These are phyloP conservation scores for Aleiodes alternator DNA, from an alignment of 2,888 invertebrate genomes.

Conservation along the genomic window DNA sequence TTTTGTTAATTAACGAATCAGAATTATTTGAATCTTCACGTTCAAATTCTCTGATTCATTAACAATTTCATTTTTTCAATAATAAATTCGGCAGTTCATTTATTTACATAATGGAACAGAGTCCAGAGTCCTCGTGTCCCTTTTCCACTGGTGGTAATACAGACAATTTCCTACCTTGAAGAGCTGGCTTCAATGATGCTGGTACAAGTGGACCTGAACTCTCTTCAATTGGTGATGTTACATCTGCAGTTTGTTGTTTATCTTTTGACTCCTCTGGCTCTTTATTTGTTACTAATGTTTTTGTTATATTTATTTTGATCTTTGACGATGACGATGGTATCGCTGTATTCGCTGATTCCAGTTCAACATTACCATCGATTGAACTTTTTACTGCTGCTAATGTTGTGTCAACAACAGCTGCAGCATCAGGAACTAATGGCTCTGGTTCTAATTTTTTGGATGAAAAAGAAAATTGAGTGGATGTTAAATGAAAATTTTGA, in stretches of 20 bases:
- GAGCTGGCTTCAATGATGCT: constrained; percentile 80
- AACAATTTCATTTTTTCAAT: not conserved
- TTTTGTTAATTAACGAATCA: constrained; percentile 43
- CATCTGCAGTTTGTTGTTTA: constrained; percentile 64
- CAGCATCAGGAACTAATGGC: constrained; percentile 74
- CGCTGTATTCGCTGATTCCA: constrained; percentile 77
- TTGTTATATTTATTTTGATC: constrained; percentile 90
- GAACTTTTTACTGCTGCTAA: constrained; percentile 80
- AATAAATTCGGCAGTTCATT: constrained; percentile 41
- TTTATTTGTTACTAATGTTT: constrained; percentile 76
- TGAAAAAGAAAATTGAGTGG: constrained; percentile 25
- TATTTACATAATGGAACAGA: constrained; percentile 90
- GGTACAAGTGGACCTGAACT: constrained; percentile 64
- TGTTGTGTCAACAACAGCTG: constrained; percentile 76
- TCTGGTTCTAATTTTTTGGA: constrained; percentile 73
- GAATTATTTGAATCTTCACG: constrained; percentile 38
- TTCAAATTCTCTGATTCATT: not conserved
- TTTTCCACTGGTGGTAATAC: constrained; percentile 84
- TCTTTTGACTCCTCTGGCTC: constrained; percentile 68
- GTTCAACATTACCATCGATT: constrained; percentile 87
- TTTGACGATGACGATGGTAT: constrained; percentile 74
- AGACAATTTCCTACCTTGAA: constrained; percentile 82
- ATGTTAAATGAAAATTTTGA: constrained; percentile 5
- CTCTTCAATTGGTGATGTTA: constrained; percentile 72
- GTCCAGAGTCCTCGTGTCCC: constrained; percentile 88